Conservation (phyloP, 2,888 invertebrate genomes). For the Aphidius colemani region DNA sequence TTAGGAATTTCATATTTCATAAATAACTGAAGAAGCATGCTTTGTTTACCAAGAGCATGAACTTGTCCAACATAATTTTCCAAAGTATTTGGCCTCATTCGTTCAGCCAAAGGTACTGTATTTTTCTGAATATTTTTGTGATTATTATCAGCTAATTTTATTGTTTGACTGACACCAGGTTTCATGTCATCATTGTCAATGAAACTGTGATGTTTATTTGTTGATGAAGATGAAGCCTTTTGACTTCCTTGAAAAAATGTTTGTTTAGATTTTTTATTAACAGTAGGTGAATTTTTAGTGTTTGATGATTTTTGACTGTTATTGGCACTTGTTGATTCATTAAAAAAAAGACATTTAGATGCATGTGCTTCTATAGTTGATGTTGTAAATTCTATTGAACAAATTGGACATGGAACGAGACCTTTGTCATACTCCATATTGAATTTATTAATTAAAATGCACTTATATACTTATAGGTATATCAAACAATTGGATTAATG, state of each 20-base stretch:
- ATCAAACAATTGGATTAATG: too few species aligned
- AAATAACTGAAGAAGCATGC: constrained; percentile 69
- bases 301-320: constrained; percentile 32
- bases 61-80: constrained; percentile 74
- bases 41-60: constrained; percentile 70
- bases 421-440: constrained; percentile 34
- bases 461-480: too few species aligned
- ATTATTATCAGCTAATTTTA: constrained; percentile 5
- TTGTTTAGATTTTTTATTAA: constrained; percentile 33
- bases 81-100: constrained; percentile 71
- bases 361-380: constrained; percentile 69
- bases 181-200: background rate
- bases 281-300: constrained; percentile 30
- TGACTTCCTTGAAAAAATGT: constrained; percentile 18
- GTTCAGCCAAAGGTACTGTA: constrained; percentile 71
- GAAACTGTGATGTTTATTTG: too few species aligned
- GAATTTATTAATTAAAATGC: background rate
- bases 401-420: constrained; percentile 67
- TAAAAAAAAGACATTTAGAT: constrained; percentile 73
- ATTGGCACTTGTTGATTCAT: constrained; percentile 50
- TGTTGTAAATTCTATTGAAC: constrained; percentile 64
- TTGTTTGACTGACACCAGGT: constrained; percentile 16
- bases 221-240: background rate
- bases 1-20: constrained; percentile 74
- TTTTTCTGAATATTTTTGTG: constrained; percentile 28